phyloP scores from a whole-genome alignment of 2,888 invertebrate genomes.

The Macaria notata region DNA sequence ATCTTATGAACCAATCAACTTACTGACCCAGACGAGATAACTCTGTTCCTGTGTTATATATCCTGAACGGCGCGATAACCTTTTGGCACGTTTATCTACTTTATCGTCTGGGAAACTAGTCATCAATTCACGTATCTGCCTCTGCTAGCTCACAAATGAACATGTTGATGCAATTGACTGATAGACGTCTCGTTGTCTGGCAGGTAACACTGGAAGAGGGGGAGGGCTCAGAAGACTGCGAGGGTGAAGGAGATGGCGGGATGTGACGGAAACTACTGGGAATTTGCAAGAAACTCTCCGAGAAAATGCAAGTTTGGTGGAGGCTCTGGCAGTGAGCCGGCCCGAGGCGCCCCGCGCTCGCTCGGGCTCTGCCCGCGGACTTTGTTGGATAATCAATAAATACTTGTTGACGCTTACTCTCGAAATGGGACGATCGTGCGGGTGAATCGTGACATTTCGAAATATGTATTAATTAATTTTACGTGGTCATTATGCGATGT shows the following conservation, averaged over 20 bases:
- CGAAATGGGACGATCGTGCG: conserved; percentile 68
- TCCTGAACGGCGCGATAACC: conserved; percentile 5
- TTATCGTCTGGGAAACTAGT: conserved; percentile 4
- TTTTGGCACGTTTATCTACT: conserved; percentile 2
- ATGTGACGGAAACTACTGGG: conserved; percentile 97
- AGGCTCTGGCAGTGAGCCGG: conserved; percentile 86
- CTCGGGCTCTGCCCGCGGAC: conserved; percentile 32
- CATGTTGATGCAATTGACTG: conserved; percentile 1
- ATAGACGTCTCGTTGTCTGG: conserved; percentile 18
- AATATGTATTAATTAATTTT: conserved; percentile 63
- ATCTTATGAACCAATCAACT: background rate
- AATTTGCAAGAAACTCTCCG: conserved; percentile 94
- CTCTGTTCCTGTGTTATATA: background rate
- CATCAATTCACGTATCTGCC: background rate
- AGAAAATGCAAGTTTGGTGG: conserved; percentile 95
- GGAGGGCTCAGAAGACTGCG: conserved; percentile 85
- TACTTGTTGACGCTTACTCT: conserved; percentile 79
- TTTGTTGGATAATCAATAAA: conserved; percentile 62
- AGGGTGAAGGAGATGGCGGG: conserved; percentile 83
- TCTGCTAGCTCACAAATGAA: background rate
- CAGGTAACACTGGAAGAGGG: conserved; percentile 95
- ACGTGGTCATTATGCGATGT: conserved; percentile 78
- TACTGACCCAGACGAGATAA: background rate
- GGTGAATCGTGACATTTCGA: conserved; percentile 73
- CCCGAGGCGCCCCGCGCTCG: conserved; percentile 30